These are phyloP conservation scores for Helostoma temminkii DNA, from an alignment of 2,797 vertebrate genomes.

Conservation along the genomic window DNA sequence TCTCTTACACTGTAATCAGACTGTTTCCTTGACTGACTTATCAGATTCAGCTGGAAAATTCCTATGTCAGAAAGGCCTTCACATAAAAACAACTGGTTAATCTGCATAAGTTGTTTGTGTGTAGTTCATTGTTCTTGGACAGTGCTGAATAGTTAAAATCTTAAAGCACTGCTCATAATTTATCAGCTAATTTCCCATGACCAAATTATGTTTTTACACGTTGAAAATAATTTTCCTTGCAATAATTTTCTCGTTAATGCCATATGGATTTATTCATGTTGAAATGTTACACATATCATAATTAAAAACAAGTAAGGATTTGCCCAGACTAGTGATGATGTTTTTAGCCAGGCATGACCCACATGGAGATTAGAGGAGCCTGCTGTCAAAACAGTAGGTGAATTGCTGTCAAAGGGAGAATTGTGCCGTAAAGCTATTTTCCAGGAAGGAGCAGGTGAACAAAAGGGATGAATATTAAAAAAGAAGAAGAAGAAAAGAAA, in stretches of 20 bases:
- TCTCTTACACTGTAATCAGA: conserved; percentile 38
- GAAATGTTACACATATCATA: conserved; percentile 13
- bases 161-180: not conserved
- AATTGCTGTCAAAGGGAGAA: conserved; percentile 29
- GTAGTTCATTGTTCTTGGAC: not conserved
- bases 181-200: conserved; percentile 7
- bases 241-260: not conserved
- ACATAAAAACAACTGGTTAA: conserved; percentile 2
- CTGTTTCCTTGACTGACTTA: conserved; percentile 33
- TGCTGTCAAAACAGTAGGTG: conserved; percentile 53
- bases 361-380: conserved; percentile 29
- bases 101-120: conserved; percentile 1
- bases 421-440: conserved; percentile 2
- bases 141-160: not conserved
- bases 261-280: not conserved
- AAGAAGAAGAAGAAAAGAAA: conserved; percentile 3
- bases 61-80: conserved; percentile 7
- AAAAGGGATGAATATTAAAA: conserved; percentile 5
- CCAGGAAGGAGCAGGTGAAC: conserved; percentile 25
- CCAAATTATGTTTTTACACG: not conserved
- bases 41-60: conserved; percentile 15
- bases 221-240: not conserved
- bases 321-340: conserved; percentile 5
- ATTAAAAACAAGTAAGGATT: conserved; percentile 20
- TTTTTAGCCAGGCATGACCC: conserved; percentile 24